phyloP scores from a whole-genome alignment of 2,888 invertebrate species.

The Clusia tigrina region DNA sequence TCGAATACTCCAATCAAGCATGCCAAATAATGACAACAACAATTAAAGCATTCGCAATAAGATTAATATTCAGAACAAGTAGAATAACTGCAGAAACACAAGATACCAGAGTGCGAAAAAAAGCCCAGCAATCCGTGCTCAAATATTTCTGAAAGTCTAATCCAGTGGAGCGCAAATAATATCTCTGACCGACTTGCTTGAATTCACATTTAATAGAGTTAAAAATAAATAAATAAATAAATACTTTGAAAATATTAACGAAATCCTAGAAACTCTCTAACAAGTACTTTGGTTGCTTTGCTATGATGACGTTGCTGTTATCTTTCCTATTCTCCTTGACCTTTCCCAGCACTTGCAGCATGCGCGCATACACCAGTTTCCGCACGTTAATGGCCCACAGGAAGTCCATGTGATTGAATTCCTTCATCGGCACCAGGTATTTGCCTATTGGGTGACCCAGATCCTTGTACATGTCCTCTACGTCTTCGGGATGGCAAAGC shows the following conservation, averaged over 20 bases:
- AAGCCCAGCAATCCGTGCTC: neutral
- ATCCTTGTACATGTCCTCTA: slow-evolving; percentile 55
- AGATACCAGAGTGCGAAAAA: too few relatives aligned
- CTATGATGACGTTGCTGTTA: neutral
- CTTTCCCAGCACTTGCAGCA: slow-evolving; percentile 53
- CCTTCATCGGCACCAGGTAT: slow-evolving; percentile 65
- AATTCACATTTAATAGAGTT: too few relatives aligned
- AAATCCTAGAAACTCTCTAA: neutral
- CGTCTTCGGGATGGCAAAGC: slow-evolving; percentile 67
- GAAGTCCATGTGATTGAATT: slow-evolving; percentile 74
- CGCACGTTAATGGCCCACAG: slow-evolving; percentile 70
- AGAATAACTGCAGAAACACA: too few relatives aligned
- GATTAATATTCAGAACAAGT: too few relatives aligned
- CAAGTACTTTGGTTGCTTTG: slow-evolving; percentile 1
- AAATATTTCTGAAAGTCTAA: neutral
- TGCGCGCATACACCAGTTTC: slow-evolving; percentile 66
- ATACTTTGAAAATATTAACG: neutral
- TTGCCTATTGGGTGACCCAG: slow-evolving; percentile 62
- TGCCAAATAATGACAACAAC: too few relatives aligned
- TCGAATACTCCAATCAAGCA: too few relatives aligned
- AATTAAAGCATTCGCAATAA: too few relatives aligned
- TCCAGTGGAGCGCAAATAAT: neutral
- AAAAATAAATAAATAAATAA: slow-evolving; percentile 5
- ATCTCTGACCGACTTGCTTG: neutral
- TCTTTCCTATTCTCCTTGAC: neutral